Conservation (phyloP, 1,140 invertebrate species). For the Pseudomyrmex gracilis region DNA sequence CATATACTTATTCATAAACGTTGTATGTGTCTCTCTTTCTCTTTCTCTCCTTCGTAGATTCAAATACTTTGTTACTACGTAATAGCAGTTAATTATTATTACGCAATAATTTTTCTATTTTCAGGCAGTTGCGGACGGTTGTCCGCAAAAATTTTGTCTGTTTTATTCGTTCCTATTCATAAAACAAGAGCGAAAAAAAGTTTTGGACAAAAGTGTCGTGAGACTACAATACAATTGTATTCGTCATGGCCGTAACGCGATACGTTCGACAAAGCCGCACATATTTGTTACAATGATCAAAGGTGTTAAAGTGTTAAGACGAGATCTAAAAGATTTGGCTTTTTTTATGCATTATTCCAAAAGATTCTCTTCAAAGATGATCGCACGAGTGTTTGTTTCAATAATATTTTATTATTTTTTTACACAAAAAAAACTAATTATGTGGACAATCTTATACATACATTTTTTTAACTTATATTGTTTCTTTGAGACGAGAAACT, state of each 20-base stretch:
- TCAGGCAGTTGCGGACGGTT: background rate
- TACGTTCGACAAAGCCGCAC: conserved; percentile 57
- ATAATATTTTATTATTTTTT: no score
- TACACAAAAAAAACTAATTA: no score
- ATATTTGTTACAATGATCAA: conserved; percentile 6
- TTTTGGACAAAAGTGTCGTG: conserved; percentile 68
- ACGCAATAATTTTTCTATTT: background rate
- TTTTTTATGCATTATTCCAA: conserved; percentile 66
- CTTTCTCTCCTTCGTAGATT: conserved; percentile 14
- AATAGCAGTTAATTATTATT: conserved; percentile 32
- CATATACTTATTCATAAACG: no score
- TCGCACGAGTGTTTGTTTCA: no score
- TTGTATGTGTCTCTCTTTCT: background rate
- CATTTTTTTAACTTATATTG: no score
- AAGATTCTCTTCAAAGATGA: no score
- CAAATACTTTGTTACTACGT: conserved; percentile 28
- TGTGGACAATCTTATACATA: no score
- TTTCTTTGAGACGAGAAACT: no score
- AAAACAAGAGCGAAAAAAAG: conserved; percentile 63
- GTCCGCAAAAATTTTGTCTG: conserved; percentile 71
- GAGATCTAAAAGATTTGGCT: conserved; percentile 79
- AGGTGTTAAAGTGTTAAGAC: conserved; percentile 74
- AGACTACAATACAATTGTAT: conserved; percentile 74
- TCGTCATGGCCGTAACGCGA: conserved; percentile 81
- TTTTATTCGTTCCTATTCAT: conserved; percentile 67